A percentile compares a stretch with the other conserved stretches of the same genome.
Conservation (phyloP, 1,140 invertebrate genomes). For the Whitmania pigra region DNA sequence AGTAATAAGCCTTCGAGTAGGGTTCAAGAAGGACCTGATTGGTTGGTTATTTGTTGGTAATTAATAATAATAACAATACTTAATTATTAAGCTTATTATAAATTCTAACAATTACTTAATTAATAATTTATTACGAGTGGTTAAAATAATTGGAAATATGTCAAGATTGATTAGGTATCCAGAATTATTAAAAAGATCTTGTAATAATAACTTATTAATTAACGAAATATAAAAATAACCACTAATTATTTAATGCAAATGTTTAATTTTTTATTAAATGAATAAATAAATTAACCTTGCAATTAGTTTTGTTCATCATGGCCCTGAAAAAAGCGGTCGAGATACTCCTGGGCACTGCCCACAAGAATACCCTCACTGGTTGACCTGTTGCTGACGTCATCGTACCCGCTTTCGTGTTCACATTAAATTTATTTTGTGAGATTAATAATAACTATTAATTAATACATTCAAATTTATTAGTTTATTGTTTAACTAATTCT, state of each 20-base stretch:
- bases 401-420: background rate
- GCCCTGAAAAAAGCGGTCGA: slow-evolving; percentile 27
- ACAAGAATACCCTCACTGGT: slow-evolving; percentile 22
- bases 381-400: slow-evolving; percentile 12
- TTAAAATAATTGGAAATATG: background rate
- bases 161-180: background rate
- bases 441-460: background rate
- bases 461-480: background rate
- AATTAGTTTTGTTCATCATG: slow-evolving; percentile 25
- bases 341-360: slow-evolving; percentile 27
- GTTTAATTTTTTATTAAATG: too few species aligned
- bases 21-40: slow-evolving; percentile 26
- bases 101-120: too few species aligned
- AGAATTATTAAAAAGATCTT: too few species aligned
- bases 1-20: slow-evolving; percentile 26
- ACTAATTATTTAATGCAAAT: too few species aligned
- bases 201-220: slow-evolving; percentile 3
- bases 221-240: too few species aligned
- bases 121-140: background rate
- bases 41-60: too few species aligned
- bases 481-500: too few species aligned
- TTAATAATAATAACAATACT: background rate
- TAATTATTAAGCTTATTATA: too few species aligned
- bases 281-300: slow-evolving; percentile 21
- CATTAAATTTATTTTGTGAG: background rate